Conservation (phyloP, 2,113 vertebrate species). For the Rhombomys opimus region DNA sequence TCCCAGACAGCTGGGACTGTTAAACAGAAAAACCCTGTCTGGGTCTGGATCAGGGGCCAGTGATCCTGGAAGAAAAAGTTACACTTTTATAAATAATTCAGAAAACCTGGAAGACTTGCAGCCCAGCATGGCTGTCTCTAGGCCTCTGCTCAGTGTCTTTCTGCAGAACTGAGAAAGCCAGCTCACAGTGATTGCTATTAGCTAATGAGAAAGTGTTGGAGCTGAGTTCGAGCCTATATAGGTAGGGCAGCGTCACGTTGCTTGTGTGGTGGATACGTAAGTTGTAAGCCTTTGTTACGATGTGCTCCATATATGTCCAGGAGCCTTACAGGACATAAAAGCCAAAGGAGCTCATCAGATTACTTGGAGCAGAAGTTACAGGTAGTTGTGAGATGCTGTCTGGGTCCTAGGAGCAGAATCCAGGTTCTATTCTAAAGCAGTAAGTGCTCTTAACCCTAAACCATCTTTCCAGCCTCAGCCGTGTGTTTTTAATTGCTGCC, state of each 20-base stretch:
- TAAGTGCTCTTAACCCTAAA: background rate
- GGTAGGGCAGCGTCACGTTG: rapidly evolving
- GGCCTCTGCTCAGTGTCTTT: background rate
- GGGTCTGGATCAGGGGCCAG: too few relatives aligned
- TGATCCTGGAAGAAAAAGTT: background rate
- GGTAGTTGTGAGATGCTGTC: background rate
- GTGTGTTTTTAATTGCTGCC: rapidly evolving
- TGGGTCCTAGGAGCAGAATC: background rate
- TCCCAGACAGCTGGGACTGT: background rate
- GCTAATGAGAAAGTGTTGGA: background rate
- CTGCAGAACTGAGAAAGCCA: background rate
- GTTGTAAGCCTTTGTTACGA: too few relatives aligned
- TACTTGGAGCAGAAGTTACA: too few relatives aligned
- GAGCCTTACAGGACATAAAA: background rate
- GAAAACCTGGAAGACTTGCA: background rate
- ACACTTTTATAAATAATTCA: background rate
- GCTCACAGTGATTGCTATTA: background rate
- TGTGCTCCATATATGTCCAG: background rate
- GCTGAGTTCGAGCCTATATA: background rate
- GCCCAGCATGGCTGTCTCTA: background rate
- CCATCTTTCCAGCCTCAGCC: background rate
- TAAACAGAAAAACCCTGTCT: background rate
- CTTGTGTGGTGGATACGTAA: background rate
- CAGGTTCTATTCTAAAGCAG: background rate
- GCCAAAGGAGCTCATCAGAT: background rate